Percentiles rank a stretch among this genome's conserved stretches.
Evolutionary conservation across 2,888 invertebrate species (phyloP).

Genomic region (Drosophila robusta): DNA sequence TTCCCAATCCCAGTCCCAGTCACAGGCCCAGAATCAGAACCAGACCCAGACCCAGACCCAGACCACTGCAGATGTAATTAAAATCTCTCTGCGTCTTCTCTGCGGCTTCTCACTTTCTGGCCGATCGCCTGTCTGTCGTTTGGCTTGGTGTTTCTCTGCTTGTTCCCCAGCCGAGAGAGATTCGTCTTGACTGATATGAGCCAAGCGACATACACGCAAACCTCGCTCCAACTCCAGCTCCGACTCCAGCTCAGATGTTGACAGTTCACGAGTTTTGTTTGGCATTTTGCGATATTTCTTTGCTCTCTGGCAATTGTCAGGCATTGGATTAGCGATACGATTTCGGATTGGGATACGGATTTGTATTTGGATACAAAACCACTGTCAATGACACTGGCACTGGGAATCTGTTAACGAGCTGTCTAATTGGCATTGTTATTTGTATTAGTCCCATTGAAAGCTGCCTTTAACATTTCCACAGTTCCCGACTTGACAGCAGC

Average conservation of each 20-base stretch:
- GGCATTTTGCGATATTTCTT: conserved; percentile 63
- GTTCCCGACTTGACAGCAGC: background rate
- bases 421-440: conserved; percentile 61
- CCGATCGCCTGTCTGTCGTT: conserved; percentile 19
- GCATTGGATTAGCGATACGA: conserved; percentile 33
- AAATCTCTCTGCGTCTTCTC: conserved; percentile 64
- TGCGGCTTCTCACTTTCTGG: conserved; percentile 69
- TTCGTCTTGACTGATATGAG: conserved; percentile 79
- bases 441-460: conserved; percentile 22
- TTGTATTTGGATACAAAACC: conserved; percentile 31
- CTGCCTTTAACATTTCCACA: conserved; percentile 11
- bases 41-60: conserved; percentile 16
- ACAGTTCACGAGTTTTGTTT: conserved; percentile 73
- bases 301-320: conserved; percentile 36
- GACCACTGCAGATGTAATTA: conserved; percentile 79
- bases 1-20: conserved; percentile 10
- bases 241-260: conserved; percentile 51
- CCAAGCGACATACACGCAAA: conserved; percentile 75
- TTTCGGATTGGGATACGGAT: conserved; percentile 17
- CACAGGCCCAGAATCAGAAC: conserved; percentile 10
- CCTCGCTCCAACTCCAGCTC: conserved; percentile 34
- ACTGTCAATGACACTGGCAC: conserved; percentile 13
- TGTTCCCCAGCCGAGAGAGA: conserved; percentile 66
- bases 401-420: conserved; percentile 41
- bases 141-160: conserved; percentile 55